phyloP scores from a whole-genome alignment of 1,140 invertebrate species.

The Drosophila arawakana region DNA sequence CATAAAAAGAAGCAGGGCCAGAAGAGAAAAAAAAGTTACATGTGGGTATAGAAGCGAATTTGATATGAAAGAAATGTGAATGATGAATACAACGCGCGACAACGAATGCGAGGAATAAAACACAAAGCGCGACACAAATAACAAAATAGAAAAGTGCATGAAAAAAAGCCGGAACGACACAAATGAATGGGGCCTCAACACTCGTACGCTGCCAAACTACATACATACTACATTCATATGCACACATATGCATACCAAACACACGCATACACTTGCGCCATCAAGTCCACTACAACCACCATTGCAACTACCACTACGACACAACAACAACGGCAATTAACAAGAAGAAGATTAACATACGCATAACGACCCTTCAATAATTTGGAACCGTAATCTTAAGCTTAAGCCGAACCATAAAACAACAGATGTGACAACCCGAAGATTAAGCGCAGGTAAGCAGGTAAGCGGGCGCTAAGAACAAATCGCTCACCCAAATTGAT shows the following conservation, averaged over 20 bases:
- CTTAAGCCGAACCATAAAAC: constrained; percentile 27
- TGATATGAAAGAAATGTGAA: constrained; percentile 41
- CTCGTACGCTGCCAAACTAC: constrained; percentile 61
- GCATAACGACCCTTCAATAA: constrained; percentile 51
- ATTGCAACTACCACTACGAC: constrained; percentile 22
- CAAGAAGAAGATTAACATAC: constrained; percentile 19
- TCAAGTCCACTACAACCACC: constrained; percentile 10
- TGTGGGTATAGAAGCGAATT: constrained; percentile 46
- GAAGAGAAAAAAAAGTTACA: constrained; percentile 48
- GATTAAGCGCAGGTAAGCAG: constrained; percentile 71
- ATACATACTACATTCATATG: constrained; percentile 50
- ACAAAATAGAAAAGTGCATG: constrained; percentile 35
- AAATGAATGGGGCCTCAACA: constrained; percentile 64
- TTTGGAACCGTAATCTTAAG: constrained; percentile 48
- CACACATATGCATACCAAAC: constrained; percentile 39
- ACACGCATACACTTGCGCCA: constrained; percentile 43
- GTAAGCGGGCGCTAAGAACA: constrained; percentile 46
- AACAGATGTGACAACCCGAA: constrained; percentile 2
- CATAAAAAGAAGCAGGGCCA: constrained; percentile 60
- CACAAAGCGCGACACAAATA: constrained; percentile 43
- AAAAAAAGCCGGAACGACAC: constrained; percentile 51
- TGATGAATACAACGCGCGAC: constrained; percentile 33
- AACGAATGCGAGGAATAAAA: constrained; percentile 32
- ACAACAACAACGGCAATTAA: constrained; percentile 4
- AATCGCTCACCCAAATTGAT: constrained; percentile 39